Base-by-base conservation (phyloP, 1,140 invertebrate genomes). In the Latrodectus geometricus region DNA sequence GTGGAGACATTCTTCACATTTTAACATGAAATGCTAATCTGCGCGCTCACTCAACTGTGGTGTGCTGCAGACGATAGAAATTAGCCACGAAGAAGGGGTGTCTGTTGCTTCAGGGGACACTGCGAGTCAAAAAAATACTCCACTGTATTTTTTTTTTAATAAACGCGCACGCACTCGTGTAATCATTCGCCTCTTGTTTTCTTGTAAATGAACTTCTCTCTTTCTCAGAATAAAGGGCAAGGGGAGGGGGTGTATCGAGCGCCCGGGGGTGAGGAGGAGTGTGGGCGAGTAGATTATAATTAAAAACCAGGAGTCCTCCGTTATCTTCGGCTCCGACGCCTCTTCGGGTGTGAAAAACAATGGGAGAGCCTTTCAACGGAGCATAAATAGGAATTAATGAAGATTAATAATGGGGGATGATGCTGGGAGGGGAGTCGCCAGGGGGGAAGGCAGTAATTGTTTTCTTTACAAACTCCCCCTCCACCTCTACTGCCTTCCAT, bases 351-450 rank as follows among this genome's bases (percentile, higher is more conserved):
- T 61, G 54, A 61, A 61, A 61, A 61, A 61, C 54, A 61, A 61
- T 61, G 17, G 54, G 17, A 11, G 17, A 61, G 54, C 17, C 54
- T 61, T 61, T 61, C 54, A 61, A 14, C 54, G 54, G 17, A 61
- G 54, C 54, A 61, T 61, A 61, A 61, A 61, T 61, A 61, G 54
- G 17, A 61, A 61, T 14, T 61, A 61, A 61, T 61, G 54, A 61
- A 61, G 54, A 61, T 61, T 61, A 61, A 61, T 61, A 61, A 61
- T 61, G 54, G 54, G 54, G 54, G 54, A 61, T 61, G 54, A 61
- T 61, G 54, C 17, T 14, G 54, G 11, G 11, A 61, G 11, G 54
- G 54, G 8, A 17, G 54, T 2, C 11, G 54, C 35, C 35, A 5
- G 54, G 54, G 54, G 54, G 17, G 54, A 61, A 14, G 54, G 54